These are phyloP conservation scores for Antrozous pallidus DNA, from an alignment of 2,797 vertebrate species.

Conservation along the genomic window DNA sequence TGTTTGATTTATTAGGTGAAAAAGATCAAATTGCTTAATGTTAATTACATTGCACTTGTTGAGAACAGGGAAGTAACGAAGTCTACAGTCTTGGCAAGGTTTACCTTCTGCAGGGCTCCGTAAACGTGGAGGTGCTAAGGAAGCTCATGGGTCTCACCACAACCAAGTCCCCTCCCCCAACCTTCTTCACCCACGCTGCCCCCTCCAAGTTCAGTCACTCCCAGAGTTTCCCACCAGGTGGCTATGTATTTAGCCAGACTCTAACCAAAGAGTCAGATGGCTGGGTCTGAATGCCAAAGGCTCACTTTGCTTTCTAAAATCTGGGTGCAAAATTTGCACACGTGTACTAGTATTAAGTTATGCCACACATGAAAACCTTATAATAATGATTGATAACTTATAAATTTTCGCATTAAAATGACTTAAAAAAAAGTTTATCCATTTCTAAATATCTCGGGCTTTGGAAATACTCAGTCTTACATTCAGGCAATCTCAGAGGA, in stretches of 20 bases:
- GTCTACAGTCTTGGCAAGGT: constrained; percentile 56
- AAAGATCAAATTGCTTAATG: constrained; percentile 75
- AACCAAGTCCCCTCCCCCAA: background rate
- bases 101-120: background rate
- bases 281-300: background rate
- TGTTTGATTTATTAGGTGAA: constrained; percentile 74
- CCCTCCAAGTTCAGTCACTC: background rate
- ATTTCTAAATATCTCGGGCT: background rate
- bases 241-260: background rate
- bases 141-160: background rate
- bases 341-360: background rate
- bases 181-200: background rate
- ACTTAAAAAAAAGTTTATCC: background rate
- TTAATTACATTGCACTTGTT: constrained; percentile 69
- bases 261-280: background rate
- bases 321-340: background rate
- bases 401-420: background rate
- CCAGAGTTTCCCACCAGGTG: background rate
- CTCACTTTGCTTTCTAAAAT: background rate
- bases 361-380: background rate
- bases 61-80: constrained; percentile 65
- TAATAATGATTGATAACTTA: background rate
- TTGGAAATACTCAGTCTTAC: background rate
- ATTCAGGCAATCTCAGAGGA: background rate
- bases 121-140: background rate